Evolutionary conservation across 2,113 vertebrate genomes (phyloP), one percentile per base, ranked within the genome.

Genomic region (Myocastor coypus): DNA sequence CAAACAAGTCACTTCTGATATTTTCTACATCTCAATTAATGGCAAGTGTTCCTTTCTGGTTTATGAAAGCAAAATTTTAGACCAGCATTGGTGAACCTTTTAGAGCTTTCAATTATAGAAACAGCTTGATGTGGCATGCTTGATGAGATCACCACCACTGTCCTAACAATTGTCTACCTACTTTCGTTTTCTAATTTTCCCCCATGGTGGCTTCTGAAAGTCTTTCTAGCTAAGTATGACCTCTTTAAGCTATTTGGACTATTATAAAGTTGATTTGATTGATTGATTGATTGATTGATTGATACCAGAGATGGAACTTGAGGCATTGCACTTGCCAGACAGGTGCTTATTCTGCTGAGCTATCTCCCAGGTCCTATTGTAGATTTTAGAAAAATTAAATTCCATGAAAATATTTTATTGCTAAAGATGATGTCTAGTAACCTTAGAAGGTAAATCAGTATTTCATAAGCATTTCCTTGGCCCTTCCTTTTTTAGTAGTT

Each of bases 361-460:
- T 57, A 57, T 19, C 55, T 57, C 55, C 55, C 55, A 57, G 17
- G 55, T 57, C 16, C 55, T 68, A 3, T 78, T 64, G 14, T 30
- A 82, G 55, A 89, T 37, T 71, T 81, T 77, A 82, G 64, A 85
- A 94, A 95, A 52, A 69, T 8, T 69, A 64, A 37, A 92, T n/a
- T 93, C 92, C 37, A 46, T 71, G 9, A 82, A 4, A 73, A 16
- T 77, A 37, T n/a, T 46, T 83, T 64, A 69, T 17, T 32, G 1
- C 73, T 91, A 55, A 63, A 57, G 13, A 40, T 57, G 34, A 71
- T 68, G 32, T 68, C 34, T 89, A 19, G 61, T 52, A 34, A 75
- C 7, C 50, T 91, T 40, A 66, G 55, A 40, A 59, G 85, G 26
- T 1, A 40, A 52, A 34, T 86, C 10, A 83, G 10, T 71, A 13